Evolutionary conservation across 1,140 invertebrate genomes (phyloP), one percentile per base, ranked within the genome.

Genomic region (Leptinotarsa defecta): DNA sequence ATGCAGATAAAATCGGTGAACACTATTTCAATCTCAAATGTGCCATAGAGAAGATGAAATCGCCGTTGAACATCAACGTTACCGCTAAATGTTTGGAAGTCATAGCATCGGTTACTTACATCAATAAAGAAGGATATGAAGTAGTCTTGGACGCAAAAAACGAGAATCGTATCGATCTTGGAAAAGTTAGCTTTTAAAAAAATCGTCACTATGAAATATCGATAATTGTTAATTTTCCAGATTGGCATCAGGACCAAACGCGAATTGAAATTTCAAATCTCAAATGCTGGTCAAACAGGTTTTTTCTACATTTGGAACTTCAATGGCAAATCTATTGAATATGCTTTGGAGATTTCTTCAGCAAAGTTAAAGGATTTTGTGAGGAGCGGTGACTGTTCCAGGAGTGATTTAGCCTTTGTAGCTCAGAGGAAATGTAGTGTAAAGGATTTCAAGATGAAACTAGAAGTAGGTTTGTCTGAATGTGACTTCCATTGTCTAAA

Each of bases 91-190:
- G 84, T 57, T 82, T 81, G 52, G 76, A 84, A 68, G 78, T 88
- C 48, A 48, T 83, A 73, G 70, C 82, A n/a, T 22, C 61, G 22
- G 71, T 79, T 48, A 61, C 13, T 22, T 80, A 78, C 52, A 48
- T 70, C n/a, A 68, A 79, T 69, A 48, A 74, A 19, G 72, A 74
- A 5, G 74, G 76, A 20, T 74, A 81, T 63, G 74, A 73, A 17
- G 71, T 80, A 13, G 69, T 71, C 70, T 68, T 87, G 57, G 61
- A 74, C 52, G 48, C 81, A 5, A 71, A 84, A 65, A 75, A 62
- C n/a, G 81, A 82, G 13, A 87, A 87, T 72, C 65, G 81, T 13
- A 79, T 88, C n/a, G 84, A 87, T 65, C 77, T 87, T 52, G 85
- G 83, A 76, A 81, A 82, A 68, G 86, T 87, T n/a, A 20, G 65